These are phyloP conservation scores for Mimachlamys varia DNA, from an alignment of 2,888 invertebrate species.

Conservation along the genomic window DNA sequence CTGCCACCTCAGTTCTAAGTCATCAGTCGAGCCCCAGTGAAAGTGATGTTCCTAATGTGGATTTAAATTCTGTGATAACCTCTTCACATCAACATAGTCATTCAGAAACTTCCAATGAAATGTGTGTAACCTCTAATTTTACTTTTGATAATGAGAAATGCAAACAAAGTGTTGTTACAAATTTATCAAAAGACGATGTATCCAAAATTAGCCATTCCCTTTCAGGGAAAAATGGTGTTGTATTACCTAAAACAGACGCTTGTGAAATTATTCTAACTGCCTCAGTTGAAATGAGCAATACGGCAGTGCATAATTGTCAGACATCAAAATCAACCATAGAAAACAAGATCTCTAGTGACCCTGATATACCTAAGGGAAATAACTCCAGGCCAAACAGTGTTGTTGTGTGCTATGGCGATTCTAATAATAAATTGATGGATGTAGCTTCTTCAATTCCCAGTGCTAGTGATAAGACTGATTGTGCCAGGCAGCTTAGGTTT, in stretches of 20 bases:
- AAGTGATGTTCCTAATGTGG: conserved; percentile 5
- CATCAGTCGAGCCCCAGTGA: conserved; percentile 29
- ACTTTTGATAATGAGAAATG: not conserved
- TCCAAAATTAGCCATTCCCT: conserved; percentile 31
- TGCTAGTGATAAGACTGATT: conserved; percentile 56
- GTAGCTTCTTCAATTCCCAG: conserved; percentile 51
- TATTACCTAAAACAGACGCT: not conserved
- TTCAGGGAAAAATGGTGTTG: conserved; percentile 13
- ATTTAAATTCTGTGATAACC: not conserved
- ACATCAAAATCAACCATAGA: conserved; percentile 21
- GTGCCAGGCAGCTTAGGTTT: conserved; percentile 56
- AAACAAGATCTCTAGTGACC: conserved; percentile 43
- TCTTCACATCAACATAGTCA: conserved; percentile 33
- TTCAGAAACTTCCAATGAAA: conserved; percentile 24
- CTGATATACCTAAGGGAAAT: conserved; percentile 16
- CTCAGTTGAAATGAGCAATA: conserved; percentile 14
- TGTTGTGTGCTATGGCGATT: conserved; percentile 60
- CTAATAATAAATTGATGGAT: conserved; percentile 53
- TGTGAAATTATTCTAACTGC: conserved; percentile 3
- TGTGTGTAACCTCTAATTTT: not conserved
- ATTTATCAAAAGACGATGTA: conserved; percentile 20
- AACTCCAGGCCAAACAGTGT: conserved; percentile 44
- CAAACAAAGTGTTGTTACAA: conserved; percentile 32
- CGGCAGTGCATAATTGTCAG: conserved; percentile 6
- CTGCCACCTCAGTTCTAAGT: conserved; percentile 26